Evolutionary conservation across 1,140 invertebrate species (phyloP), one percentile per base, ranked within the genome.

Genomic region (Caenorhabditis briggsae): DNA sequence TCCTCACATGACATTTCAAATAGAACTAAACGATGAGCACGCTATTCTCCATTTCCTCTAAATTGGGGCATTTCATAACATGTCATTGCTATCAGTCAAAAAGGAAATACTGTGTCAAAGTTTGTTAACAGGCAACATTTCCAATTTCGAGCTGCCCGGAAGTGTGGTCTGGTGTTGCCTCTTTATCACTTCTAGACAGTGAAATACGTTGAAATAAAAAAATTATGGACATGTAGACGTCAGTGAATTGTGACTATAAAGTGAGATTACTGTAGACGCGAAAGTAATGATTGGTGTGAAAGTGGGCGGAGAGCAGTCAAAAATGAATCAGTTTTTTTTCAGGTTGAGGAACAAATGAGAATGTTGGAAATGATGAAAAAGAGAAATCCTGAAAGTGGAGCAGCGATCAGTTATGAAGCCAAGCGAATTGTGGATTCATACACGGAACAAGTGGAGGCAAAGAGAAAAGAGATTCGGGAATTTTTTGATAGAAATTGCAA

Each of bases 301-400:
- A 33, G 3, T 33, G 70, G 70, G 70, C 70, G 70, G 70, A 78
- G 46, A 25, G 23, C 9, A 61, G 33, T 3, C 33, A 33, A 61
- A 6, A 61, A 61, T 61, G 8, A 20, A 61, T 20, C 8, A 33
- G 33, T n/a, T 43, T 23, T 5, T n/a, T 78, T 78, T n/a, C 70
- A 78, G 70, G 46, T 78, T 3, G 46, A 78, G 14, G 70, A 78
- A 78, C 70, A 78, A 53, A 53, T 78, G 70, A 78, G 70, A 78
- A 78, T 53, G 46, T 25, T 78, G 70, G 46, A 78, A 12, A 48
- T 50, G 2, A 53, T 78, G 20, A 78, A 25, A 23, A 23, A 23
- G 12, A 48, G 70, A n/a, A 78, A 78, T 12, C 70, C 70, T 12
- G 70, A n/a, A 20, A 7, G 48, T n/a, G 70, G n/a, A 50, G 18